Conservation (phyloP, 2,888 invertebrate genomes). For the Apodemia mormo region DNA sequence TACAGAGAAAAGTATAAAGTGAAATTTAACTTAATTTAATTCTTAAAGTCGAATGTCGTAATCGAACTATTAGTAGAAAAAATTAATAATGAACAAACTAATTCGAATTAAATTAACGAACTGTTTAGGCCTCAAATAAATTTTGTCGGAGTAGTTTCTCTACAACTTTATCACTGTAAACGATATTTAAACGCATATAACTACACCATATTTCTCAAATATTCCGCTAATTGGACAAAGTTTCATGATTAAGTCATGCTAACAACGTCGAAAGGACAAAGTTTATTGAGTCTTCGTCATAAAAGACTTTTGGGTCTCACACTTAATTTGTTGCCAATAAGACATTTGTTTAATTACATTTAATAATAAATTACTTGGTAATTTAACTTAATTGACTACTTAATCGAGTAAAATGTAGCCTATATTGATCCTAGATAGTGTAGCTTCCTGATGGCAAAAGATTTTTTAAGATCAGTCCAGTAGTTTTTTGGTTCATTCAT, state of each 20-base stretch:
- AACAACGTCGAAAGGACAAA: slow-evolving; percentile 5
- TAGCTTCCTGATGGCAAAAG: too few relatives aligned
- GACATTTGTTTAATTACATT: neutral
- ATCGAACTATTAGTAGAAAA: neutral
- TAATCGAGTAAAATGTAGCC: too few relatives aligned
- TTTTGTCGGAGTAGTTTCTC: neutral
- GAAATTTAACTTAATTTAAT: too few relatives aligned
- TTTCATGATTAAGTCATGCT: slow-evolving; percentile 1
- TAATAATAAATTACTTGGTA: too few relatives aligned
- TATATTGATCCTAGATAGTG: too few relatives aligned
- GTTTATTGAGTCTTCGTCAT: neutral
- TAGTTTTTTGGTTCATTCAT: too few relatives aligned
- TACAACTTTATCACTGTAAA: slow-evolving; percentile 7
- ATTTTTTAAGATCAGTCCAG: too few relatives aligned
- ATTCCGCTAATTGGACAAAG: slow-evolving; percentile 9
- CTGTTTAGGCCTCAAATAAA: neutral
- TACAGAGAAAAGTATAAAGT: too few relatives aligned
- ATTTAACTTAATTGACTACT: too few relatives aligned
- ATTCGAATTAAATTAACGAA: neutral
- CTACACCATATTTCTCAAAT: slow-evolving; percentile 1
- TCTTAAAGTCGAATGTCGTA: too few relatives aligned
- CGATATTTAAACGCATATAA: neutral
- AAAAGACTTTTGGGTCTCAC: neutral
- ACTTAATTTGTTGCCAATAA: neutral
- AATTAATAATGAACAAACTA: neutral